Evolutionary conservation across 2,888 invertebrate species (phyloP), one percentile per base, ranked within the genome.

Genomic region (Hemaris fuciformis): DNA sequence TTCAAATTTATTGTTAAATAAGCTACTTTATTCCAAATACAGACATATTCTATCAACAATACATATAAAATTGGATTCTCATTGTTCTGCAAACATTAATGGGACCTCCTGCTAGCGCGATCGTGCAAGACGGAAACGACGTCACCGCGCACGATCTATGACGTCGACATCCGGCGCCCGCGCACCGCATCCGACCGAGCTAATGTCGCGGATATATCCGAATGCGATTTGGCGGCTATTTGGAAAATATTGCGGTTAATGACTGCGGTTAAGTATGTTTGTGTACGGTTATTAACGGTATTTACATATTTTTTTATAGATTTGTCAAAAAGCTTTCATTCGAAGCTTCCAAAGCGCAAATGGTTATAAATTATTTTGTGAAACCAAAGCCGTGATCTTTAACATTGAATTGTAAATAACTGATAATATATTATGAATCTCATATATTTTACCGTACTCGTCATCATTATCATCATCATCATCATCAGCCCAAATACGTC

Each of bases 191-290:
- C 87, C 87, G 81, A 69, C 69, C 66, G 71, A 69, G 67, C 78
- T 83, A 87, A 88, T 85, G 88, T 84, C 77, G 81, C 83, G 83
- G 72, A 77, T 77, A 81, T 79, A 81, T 88, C 89, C 88, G 89
- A 78, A 81, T 77, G 82, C 82, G 78, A 88, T 89, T 87, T 84
- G 79, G 75, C 74, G 71, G 83, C 69, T 79, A 76, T 83, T 70
- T 63, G 75, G 77, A 83, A 82, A 82, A 84, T 82, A 82, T 80
- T 80, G 84, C 79, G 88, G 85, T 85, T 84, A 86, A 85, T 85
- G 82, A 79, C 70, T 67, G 74, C 63, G 74, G 69, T 75, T 75
- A 75, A 74, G 68, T 65, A 60, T 60, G 64, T 66, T 64, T 69
- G 64, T 71, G 61, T 66, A 64, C 63, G 13, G 13, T 34, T n/a